Conservation (phyloP, 2,888 invertebrate species). For the Empis livida region DNA sequence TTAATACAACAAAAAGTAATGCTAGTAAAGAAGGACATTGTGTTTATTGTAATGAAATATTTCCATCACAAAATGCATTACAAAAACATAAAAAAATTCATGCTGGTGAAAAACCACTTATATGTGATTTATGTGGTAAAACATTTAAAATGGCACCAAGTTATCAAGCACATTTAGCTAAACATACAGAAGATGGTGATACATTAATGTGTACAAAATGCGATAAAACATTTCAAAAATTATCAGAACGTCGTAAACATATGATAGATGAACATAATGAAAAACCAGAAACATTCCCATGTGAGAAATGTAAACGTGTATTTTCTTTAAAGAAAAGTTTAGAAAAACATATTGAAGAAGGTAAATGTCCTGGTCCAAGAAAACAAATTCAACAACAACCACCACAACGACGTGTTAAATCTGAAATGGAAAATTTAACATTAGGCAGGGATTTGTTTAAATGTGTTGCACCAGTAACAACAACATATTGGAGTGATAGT, state of each 20-base stretch:
- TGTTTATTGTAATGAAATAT: slow-evolving; percentile 38
- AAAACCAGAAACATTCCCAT: slow-evolving; percentile 23
- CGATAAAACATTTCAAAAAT: slow-evolving; percentile 23
- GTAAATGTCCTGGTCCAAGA: slow-evolving; percentile 14
- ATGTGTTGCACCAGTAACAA: slow-evolving; percentile 36
- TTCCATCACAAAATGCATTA: slow-evolving; percentile 38
- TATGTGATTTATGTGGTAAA: slow-evolving; percentile 34
- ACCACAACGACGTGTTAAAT: slow-evolving; percentile 7
- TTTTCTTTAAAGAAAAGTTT: slow-evolving; percentile 27
- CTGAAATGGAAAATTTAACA: slow-evolving; percentile 17
- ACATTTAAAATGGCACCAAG: slow-evolving; percentile 36
- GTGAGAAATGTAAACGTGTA: slow-evolving; percentile 30
- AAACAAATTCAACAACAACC: slow-evolving; percentile 2
- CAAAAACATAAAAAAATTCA: slow-evolving; percentile 40
- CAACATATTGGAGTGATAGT: slow-evolving; percentile 39
- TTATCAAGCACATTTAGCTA: slow-evolving; percentile 34
- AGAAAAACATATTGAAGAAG: slow-evolving; percentile 23
- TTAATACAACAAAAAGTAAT: slow-evolving; percentile 2
- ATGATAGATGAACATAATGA: slow-evolving; percentile 27
- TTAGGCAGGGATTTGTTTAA: slow-evolving; percentile 36
- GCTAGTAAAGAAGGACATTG: slow-evolving; percentile 22
- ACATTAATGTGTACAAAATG: slow-evolving; percentile 21
- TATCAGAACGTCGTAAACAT: slow-evolving; percentile 28
- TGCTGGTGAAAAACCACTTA: slow-evolving; percentile 27
- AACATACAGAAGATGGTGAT: slow-evolving; percentile 26